Evolutionary conservation across 2,797 vertebrate species (phyloP).

Genomic region (Channa striata): DNA sequence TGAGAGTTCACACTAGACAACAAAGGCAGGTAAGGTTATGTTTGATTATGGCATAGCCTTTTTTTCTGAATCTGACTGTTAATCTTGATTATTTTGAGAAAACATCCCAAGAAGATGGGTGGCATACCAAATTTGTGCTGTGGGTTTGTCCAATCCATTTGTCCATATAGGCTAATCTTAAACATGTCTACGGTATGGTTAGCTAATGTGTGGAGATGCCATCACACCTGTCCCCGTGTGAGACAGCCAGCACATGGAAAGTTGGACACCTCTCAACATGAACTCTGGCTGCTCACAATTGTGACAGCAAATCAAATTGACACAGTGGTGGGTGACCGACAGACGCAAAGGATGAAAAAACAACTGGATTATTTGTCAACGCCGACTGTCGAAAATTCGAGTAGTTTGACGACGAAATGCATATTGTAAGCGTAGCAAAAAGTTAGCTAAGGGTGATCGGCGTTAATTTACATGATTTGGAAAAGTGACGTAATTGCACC

Average conservation of each 20-base stretch:
- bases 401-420: slow-evolving; percentile 23
- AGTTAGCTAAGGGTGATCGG: slow-evolving; percentile 64
- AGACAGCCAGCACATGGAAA: slow-evolving; percentile 67
- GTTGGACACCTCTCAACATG: slow-evolving; percentile 63
- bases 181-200: slow-evolving; percentile 30
- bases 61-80: slow-evolving; percentile 3
- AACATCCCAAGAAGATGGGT: not conserved
- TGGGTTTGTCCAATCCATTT: not conserved
- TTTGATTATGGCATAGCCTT: slow-evolving; percentile 4
- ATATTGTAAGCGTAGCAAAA: slow-evolving; percentile 44
- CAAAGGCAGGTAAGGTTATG: not conserved
- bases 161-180: not conserved
- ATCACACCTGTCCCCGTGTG: slow-evolving; percentile 67
- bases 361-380: slow-evolving; percentile 51
- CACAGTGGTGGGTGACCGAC: slow-evolving; percentile 16
- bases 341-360: slow-evolving; percentile 3
- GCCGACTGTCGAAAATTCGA: slow-evolving; percentile 39
- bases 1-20: slow-evolving; percentile 4
- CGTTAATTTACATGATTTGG: slow-evolving; percentile 76
- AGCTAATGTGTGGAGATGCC: slow-evolving; percentile 46
- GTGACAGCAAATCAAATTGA: slow-evolving; percentile 62
- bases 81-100: slow-evolving; percentile 4
- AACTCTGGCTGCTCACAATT: slow-evolving; percentile 49
- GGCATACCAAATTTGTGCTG: not conserved
- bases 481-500: slow-evolving; percentile 83